Percentiles rank a stretch among this genome's conserved stretches.
These are phyloP conservation scores for Rhamnusium bicolor DNA, from an alignment of 2,888 invertebrate genomes.

Conservation along the genomic window DNA sequence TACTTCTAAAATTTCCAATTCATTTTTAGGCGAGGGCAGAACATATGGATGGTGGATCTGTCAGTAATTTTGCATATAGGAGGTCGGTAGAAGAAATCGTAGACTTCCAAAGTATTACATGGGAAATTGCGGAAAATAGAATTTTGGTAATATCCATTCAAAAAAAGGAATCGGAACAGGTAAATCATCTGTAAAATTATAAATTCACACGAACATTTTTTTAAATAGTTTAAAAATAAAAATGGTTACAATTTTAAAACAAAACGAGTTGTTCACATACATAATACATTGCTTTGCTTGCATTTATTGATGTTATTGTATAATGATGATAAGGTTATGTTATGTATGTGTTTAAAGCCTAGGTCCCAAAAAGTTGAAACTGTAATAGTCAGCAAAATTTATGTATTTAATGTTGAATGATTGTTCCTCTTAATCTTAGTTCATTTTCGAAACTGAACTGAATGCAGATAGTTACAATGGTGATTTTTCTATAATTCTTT, in stretches of 20 bases:
- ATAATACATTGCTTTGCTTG: constrained; percentile 2
- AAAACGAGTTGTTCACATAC: not conserved
- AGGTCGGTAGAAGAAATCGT: constrained; percentile 1
- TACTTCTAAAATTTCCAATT: not conserved
- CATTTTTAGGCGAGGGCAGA: constrained; percentile 7
- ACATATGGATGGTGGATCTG: constrained; percentile 1
- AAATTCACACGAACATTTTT: not conserved
- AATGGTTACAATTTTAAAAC: constrained; percentile 2
- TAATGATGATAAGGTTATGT: not conserved
- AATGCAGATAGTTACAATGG: not conserved
- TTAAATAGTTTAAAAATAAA: not conserved
- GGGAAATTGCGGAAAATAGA: constrained; percentile 10
- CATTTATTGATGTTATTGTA: not conserved
- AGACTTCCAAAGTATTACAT: constrained; percentile 6
- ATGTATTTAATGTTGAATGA: not conserved
- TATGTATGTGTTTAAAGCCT: not conserved
- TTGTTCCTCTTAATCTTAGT: not conserved
- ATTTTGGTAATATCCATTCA: constrained; percentile 1
- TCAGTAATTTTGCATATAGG: constrained; percentile 12
- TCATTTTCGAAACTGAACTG: not conserved
- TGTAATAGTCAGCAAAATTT: constrained; percentile 5
- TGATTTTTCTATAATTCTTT: constrained; percentile 9
- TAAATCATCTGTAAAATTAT: not conserved
- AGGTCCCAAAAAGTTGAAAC: constrained; percentile 3
- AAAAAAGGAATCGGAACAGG: constrained; percentile 1